These are phyloP conservation scores for Takifugu flavidus DNA, from an alignment of 2,113 vertebrate genomes.

Conservation along the genomic window DNA sequence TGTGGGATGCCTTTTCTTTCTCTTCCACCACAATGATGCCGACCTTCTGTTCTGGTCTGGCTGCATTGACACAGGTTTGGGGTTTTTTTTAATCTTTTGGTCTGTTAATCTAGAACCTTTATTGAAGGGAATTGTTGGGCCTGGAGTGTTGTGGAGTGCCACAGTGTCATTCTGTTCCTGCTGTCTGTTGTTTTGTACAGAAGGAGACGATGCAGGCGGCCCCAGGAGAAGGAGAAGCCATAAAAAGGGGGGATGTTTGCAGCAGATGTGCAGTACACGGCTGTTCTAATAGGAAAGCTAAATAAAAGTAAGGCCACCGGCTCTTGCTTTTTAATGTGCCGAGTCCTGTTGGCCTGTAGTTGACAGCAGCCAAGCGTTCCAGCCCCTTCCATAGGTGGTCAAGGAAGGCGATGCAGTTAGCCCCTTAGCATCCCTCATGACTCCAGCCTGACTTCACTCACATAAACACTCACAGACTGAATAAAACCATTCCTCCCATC, in stretches of 20 bases:
- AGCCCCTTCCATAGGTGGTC: slow-evolving; percentile 43
- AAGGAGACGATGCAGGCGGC: slow-evolving; percentile 27
- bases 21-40: too few relatives aligned
- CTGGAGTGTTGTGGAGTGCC: neutral
- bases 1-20: too few relatives aligned
- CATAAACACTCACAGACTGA: slow-evolving; percentile 15
- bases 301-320: slow-evolving; percentile 54
- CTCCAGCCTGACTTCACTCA: slow-evolving; percentile 43
- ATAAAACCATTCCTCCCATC: slow-evolving; percentile 36
- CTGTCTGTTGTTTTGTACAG: slow-evolving; percentile 47
- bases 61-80: too few relatives aligned
- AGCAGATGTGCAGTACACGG: slow-evolving; percentile 20
- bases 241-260: slow-evolving; percentile 32
- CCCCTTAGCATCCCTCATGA: slow-evolving; percentile 55
- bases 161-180: slow-evolving; percentile 10
- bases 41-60: too few relatives aligned
- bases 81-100: too few relatives aligned
- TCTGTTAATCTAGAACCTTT: neutral
- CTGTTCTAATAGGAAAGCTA: slow-evolving; percentile 33
- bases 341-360: slow-evolving; percentile 2
- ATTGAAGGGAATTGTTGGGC: neutral
- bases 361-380: slow-evolving; percentile 72
- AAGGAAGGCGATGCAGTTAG: slow-evolving; percentile 53
- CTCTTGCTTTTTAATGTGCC: slow-evolving; percentile 56
- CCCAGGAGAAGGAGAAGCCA: slow-evolving; percentile 20